Evolutionary conservation across 2,113 vertebrate genomes (phyloP), one percentile per base, ranked within the genome.

Genomic region (Phalacrocorax aristotelis): DNA sequence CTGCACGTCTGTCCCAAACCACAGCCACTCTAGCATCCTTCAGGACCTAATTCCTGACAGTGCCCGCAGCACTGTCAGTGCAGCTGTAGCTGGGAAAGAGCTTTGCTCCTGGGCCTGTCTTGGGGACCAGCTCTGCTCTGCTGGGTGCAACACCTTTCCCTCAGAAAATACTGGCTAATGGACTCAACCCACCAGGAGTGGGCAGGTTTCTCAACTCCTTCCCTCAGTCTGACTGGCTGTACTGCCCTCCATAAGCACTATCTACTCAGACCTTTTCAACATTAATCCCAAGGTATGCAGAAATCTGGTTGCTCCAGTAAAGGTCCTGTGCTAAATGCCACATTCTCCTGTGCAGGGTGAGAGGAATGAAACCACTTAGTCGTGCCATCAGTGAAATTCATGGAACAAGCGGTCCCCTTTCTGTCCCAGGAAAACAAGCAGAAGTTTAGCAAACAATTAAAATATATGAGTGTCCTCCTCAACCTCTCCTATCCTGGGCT

Each of bases 391-490:
- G 34, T 74, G 58, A 87, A 84, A 79, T 68, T 11, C 61, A n/a
- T 0, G 2, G 69, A 75, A 21, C 29, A 30, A 65, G 38, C 60
- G 7, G 72, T 8, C 10, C 23, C 8, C 30, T 66, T 78, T 84
- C 52, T 82, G 25, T 79, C 80, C 46, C 15, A 80, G 62, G 48
- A 58, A 14, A 60, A 80, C 3, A 65, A 69, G 17, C 3, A 22
- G 38, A 81, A 54, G 20, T 48, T 92, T 85, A 92, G 61, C 34
- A 93, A 75, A 66, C 70, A 91, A 87, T 89, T 91, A 89, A 87
- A 91, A 89, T n/a, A 48, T 22, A 57, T 61, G 72, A 46, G 34
- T 36, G 19, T 87, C 15, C 81, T 85, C 40, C 72, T 27, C 74
- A 94, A 1, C 32, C 48, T 92, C 61, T 55, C 18, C 68, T 81